Percentiles rank a stretch among this genome's conserved stretches.
Evolutionary conservation across 2,888 invertebrate species (phyloP).

Genomic region (Brachyopa scutellaris): DNA sequence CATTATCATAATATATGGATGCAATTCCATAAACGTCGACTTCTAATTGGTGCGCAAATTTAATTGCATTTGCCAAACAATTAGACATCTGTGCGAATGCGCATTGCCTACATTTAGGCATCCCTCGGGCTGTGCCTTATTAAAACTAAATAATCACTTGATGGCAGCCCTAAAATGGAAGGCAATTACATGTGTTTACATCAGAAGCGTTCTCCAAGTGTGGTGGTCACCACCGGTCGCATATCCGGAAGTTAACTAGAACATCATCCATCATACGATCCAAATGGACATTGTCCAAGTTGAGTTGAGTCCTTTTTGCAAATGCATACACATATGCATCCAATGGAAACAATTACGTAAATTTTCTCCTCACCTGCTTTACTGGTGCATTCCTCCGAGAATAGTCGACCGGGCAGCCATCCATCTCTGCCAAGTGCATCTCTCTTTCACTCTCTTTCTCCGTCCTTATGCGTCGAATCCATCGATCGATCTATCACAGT

Average conservation of each 20-base stretch:
- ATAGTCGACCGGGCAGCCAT: conserved; percentile 41
- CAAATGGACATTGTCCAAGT: conserved; percentile 57
- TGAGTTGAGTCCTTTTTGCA: conserved; percentile 14
- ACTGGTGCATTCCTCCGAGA: conserved; percentile 66
- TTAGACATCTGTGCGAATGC: conserved; percentile 30
- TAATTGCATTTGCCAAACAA: conserved; percentile 58
- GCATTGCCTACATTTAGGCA: conserved; percentile 10
- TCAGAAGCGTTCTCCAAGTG: conserved; percentile 54
- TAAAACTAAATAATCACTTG: conserved; percentile 61
- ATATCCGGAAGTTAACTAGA: conserved; percentile 64
- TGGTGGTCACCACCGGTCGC: conserved; percentile 34
- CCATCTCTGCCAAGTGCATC: background rate
- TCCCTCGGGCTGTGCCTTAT: conserved; percentile 31
- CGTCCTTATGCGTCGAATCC: background rate
- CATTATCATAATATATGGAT: conserved; percentile 60
- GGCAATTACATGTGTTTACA: conserved; percentile 71
- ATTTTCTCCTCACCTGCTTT: conserved; percentile 53
- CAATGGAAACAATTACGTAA: conserved; percentile 58
- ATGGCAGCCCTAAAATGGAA: conserved; percentile 53
- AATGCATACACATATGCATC: conserved; percentile 36
- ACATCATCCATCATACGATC: conserved; percentile 66
- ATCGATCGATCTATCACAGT: conserved; percentile 60
- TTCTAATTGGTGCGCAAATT: conserved; percentile 62
- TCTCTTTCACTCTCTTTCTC: conserved; percentile 27
- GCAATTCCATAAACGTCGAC: conserved; percentile 42